Percentiles rank a stretch among this genome's conserved stretches.
Conservation (phyloP, 2,113 vertebrate species). For the Eurypyga helias region DNA sequence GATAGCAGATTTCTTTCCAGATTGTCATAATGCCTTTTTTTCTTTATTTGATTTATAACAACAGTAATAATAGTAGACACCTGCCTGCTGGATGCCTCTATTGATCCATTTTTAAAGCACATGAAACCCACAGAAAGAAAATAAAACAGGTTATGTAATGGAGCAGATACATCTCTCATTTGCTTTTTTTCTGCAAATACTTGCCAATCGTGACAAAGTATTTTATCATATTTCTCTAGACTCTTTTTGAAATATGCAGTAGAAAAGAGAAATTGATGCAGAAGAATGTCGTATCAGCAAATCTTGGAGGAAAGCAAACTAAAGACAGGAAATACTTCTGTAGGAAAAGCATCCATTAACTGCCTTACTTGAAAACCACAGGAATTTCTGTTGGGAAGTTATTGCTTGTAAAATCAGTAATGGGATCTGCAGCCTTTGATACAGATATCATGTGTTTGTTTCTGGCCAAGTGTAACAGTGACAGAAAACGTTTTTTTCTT, state of each 20-base stretch:
- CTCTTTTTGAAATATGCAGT: background rate
- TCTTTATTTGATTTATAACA: background rate
- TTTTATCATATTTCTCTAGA: background rate
- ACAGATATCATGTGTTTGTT: background rate
- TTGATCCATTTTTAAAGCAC: background rate
- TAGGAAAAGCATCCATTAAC: background rate
- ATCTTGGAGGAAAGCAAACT: background rate
- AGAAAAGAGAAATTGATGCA: background rate
- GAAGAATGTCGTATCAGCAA: background rate
- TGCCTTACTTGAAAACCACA: background rate
- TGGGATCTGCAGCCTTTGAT: background rate
- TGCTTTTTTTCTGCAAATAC: background rate
- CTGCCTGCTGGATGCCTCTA: background rate
- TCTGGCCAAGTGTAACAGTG: background rate
- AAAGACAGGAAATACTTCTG: background rate
- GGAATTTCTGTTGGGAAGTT: background rate
- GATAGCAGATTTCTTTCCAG: background rate
- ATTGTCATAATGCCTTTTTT: background rate
- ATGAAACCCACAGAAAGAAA: background rate
- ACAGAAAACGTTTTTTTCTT: background rate
- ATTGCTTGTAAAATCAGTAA: background rate
- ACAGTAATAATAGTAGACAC: background rate
- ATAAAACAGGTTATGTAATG: background rate
- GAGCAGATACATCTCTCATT: background rate
- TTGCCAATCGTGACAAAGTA: background rate